These are phyloP conservation scores for Bovichtus variegatus DNA, from an alignment of 2,797 vertebrate genomes.

Conservation along the genomic window DNA sequence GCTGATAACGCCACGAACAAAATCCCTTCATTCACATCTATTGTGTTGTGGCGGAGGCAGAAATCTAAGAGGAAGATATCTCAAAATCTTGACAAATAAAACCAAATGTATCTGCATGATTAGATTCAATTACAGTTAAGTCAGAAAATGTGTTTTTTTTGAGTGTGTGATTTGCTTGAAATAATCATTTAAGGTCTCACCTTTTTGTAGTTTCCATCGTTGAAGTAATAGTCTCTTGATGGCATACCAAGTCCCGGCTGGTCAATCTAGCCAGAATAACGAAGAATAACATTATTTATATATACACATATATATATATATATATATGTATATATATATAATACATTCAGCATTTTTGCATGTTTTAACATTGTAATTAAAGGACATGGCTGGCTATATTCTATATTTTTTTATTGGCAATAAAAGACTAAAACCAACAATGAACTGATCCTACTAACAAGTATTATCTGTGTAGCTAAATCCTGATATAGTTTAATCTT, in stretches of 20 bases:
- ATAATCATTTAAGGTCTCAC: slow-evolving; percentile 68
- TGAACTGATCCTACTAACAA: not conserved
- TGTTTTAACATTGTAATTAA: not conserved
- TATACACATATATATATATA: too few relatives aligned
- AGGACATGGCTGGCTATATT: not conserved
- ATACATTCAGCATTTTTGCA: not conserved
- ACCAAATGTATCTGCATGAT: not conserved
- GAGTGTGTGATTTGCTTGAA: not conserved
- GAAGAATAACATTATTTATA: slow-evolving; percentile 9
- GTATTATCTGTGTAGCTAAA: not conserved
- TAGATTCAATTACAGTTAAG: not conserved
- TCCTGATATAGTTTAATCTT: not conserved
- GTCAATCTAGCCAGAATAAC: slow-evolving; percentile 88
- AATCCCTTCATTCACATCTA: not conserved
- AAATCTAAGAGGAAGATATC: too few relatives aligned
- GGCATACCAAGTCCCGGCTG: slow-evolving; percentile 97
- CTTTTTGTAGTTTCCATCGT: slow-evolving; percentile 89
- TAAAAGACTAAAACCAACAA: not conserved
- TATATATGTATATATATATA: too few relatives aligned
- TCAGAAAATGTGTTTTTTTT: not conserved
- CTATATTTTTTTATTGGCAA: not conserved
- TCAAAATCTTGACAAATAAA: not conserved
- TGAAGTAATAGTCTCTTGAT: slow-evolving; percentile 95
- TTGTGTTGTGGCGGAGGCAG: not conserved
- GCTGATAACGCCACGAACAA: not conserved